Conservation (phyloP, 2,797 vertebrate genomes). For the Poeciliopsis gracilis region DNA sequence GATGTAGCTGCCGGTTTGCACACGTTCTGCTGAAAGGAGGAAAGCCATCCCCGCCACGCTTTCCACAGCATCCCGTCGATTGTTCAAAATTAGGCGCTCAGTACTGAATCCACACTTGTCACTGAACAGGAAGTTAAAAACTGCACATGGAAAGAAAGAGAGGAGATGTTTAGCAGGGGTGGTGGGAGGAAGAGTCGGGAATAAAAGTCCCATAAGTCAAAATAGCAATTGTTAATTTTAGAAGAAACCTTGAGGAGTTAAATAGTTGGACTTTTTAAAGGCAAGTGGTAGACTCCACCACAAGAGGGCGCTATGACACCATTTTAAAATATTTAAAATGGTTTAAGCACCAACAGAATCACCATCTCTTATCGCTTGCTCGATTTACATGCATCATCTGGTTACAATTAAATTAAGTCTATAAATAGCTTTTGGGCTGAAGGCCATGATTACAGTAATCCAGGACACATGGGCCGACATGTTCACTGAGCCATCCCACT, state of each 20-base stretch:
- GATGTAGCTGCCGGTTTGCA: conserved; percentile 92
- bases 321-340: conserved; percentile 8
- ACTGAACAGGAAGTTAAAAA: conserved; percentile 93
- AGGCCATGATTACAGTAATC: conserved; percentile 53
- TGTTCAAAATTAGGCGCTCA: conserved; percentile 87
- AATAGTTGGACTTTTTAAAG: not conserved
- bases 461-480: conserved; percentile 33
- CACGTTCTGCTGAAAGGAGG: conserved; percentile 88
- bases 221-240: conserved; percentile 55
- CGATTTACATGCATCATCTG: conserved; percentile 19
- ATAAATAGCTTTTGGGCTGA: conserved; percentile 57
- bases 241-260: not conserved
- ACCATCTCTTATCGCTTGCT: conserved; percentile 21
- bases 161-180: not conserved
- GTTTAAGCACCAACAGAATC: not conserved
- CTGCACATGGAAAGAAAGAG: conserved; percentile 68
- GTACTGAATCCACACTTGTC: conserved; percentile 95
- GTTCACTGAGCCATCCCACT: conserved; percentile 51
- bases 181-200: too few species aligned
- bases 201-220: not conserved
- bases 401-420: conserved; percentile 45
- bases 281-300: conserved; percentile 36
- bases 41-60: conserved; percentile 90
- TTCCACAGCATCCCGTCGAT: conserved; percentile 88
- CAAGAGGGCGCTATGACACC: conserved; percentile 61